Evolutionary conservation across 2,113 vertebrate genomes (phyloP).

Genomic region (Microcebus jonahi): DNA sequence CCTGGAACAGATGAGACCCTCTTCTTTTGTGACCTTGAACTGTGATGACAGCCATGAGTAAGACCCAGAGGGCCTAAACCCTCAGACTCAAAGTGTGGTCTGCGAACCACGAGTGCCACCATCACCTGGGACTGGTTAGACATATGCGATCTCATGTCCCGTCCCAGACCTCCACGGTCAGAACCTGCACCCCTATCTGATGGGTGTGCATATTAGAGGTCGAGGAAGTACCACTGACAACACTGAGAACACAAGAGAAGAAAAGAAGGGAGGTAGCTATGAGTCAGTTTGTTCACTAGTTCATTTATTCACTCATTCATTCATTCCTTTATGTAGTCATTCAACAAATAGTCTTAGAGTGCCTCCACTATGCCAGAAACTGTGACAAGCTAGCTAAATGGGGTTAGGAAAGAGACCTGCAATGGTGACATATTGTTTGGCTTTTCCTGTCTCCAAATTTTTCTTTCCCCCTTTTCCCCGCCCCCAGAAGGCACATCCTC

Average conservation of each 20-base stretch:
- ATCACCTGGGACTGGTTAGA: background rate
- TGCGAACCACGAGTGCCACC: background rate
- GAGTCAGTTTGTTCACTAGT: background rate
- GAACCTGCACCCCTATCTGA: background rate
- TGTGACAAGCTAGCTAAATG: background rate
- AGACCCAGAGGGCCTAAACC: background rate
- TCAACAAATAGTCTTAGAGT: background rate
- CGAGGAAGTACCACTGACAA: background rate
- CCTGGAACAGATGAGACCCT: background rate
- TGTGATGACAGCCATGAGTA: background rate
- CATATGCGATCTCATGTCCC: background rate
- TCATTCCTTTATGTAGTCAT: background rate
- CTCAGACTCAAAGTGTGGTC: background rate
- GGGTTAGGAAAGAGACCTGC: background rate
- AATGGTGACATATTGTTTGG: background rate
- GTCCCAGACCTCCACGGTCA: background rate
- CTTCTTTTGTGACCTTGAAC: conserved; percentile 21
- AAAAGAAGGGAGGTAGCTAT: background rate
- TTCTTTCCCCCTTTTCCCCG: background rate
- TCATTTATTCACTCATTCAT: background rate
- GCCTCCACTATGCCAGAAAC: background rate
- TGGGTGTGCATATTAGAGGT: background rate
- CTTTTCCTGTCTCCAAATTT: background rate
- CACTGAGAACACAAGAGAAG: background rate
- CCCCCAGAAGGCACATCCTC: background rate